Percentiles rank a stretch among this genome's conserved stretches.
Evolutionary conservation across 2,113 vertebrate species (phyloP).

Genomic region (Lates calcarifer): DNA sequence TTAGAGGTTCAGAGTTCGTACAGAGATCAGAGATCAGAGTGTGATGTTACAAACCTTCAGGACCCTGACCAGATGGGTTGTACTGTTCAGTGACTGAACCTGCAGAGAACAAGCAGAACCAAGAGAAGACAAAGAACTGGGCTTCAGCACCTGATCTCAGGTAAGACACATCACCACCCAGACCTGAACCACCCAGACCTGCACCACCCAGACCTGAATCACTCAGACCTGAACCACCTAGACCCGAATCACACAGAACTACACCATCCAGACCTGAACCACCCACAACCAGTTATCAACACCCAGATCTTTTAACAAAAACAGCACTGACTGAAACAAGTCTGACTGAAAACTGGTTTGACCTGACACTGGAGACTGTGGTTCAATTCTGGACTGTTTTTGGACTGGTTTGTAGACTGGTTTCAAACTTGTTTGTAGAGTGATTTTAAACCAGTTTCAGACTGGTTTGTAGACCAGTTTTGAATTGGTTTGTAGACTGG

Average conservation of each 20-base stretch:
- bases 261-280: no score
- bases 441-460: not conserved
- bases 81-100: conserved; percentile 86
- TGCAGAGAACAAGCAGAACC: conserved; percentile 86
- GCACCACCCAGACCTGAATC: no score
- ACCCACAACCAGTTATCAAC: not conserved
- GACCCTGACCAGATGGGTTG: conserved; percentile 87
- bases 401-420: no score
- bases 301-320: not conserved
- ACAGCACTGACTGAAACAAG: not conserved
- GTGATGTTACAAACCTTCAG: conserved; percentile 81
- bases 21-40: conserved; percentile 4
- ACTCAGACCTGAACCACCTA: no score
- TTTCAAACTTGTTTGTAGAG: no score
- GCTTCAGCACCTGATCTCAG: conserved; percentile 79
- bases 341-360: no score
- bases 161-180: not conserved
- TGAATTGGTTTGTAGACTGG: no score
- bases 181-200: no score
- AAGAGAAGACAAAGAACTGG: conserved; percentile 79
- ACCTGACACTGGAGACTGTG: no score
- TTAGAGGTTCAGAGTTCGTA: not conserved
- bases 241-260: no score
- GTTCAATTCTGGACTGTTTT: no score
- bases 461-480: no score